phyloP scores from a whole-genome alignment of 2,888 invertebrate genomes.

The Athripsodes cinereus region DNA sequence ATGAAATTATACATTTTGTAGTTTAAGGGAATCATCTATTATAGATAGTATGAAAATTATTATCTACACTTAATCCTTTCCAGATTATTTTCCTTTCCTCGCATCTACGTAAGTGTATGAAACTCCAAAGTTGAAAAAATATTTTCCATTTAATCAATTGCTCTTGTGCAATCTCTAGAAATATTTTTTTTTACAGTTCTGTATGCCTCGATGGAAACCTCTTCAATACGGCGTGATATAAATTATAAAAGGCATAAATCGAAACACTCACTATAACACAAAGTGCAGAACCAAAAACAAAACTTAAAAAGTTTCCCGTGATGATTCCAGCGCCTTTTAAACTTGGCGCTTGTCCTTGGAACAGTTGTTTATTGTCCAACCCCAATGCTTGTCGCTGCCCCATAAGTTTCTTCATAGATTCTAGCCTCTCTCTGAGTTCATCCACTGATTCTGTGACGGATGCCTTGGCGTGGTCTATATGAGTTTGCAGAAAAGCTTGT shows the following conservation, averaged over 20 bases:
- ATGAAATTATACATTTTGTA: too few relatives aligned
- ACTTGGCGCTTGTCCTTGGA: slow-evolving; percentile 43
- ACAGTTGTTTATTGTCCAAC: slow-evolving; percentile 44
- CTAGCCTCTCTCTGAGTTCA: slow-evolving; percentile 68
- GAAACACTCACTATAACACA: slow-evolving; percentile 75
- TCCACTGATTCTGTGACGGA: slow-evolving; percentile 66
- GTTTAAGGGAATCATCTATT: too few relatives aligned
- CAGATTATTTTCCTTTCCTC: too few relatives aligned
- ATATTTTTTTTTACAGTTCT: slow-evolving; percentile 66
- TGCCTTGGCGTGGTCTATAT: neutral
- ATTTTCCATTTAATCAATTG: too few relatives aligned
- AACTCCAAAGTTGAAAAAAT: too few relatives aligned
- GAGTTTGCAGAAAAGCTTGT: neutral
- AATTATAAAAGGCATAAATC: slow-evolving; percentile 78
- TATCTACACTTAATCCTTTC: too few relatives aligned
- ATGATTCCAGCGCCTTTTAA: slow-evolving; percentile 60
- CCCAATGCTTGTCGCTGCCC: slow-evolving; percentile 59
- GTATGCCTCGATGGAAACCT: slow-evolving; percentile 77
- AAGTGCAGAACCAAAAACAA: slow-evolving; percentile 75
- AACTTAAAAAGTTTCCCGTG: slow-evolving; percentile 74
- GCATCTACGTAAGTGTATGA: too few relatives aligned
- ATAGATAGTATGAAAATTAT: too few relatives aligned
- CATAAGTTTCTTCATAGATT: slow-evolving; percentile 77
- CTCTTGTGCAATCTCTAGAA: too few relatives aligned
- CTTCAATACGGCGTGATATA: slow-evolving; percentile 73